Conservation (phyloP, 2,113 vertebrate species). For the Epinephelus moara region DNA sequence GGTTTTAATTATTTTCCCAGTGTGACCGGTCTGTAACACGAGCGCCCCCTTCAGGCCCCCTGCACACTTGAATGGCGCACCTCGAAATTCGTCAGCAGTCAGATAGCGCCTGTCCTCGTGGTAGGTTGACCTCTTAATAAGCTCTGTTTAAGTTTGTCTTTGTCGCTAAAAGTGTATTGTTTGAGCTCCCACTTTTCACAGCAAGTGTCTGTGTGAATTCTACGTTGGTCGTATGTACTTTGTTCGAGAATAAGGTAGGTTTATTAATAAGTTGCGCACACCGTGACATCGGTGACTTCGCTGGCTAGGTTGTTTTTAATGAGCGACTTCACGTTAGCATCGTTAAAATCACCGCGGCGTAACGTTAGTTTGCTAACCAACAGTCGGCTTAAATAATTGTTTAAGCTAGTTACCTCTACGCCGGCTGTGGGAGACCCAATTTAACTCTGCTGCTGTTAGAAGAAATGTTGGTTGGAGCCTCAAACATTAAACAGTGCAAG, state of each 20-base stretch:
- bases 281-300: neutral
- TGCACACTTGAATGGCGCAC: neutral
- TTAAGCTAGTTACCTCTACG: neutral
- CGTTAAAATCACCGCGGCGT: fast-evolving
- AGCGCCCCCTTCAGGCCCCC: neutral
- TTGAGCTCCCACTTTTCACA: fast-evolving
- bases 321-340: neutral
- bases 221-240: too few species aligned
- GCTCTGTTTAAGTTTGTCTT: neutral
- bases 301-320: neutral
- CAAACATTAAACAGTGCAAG: neutral
- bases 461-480: neutral
- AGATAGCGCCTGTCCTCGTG: fast-evolving
- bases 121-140: neutral
- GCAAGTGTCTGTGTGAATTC: neutral
- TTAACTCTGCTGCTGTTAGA: too few species aligned
- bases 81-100: neutral
- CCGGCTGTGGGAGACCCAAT: neutral
- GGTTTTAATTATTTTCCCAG: neutral
- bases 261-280: too few species aligned
- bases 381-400: neutral
- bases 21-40: neutral
- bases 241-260: too few species aligned
- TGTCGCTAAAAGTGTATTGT: neutral
- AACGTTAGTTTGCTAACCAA: neutral